Evolutionary conservation across 2,888 invertebrate species (phyloP), one percentile per base, ranked within the genome.

Genomic region (Caradrina kadenii): DNA sequence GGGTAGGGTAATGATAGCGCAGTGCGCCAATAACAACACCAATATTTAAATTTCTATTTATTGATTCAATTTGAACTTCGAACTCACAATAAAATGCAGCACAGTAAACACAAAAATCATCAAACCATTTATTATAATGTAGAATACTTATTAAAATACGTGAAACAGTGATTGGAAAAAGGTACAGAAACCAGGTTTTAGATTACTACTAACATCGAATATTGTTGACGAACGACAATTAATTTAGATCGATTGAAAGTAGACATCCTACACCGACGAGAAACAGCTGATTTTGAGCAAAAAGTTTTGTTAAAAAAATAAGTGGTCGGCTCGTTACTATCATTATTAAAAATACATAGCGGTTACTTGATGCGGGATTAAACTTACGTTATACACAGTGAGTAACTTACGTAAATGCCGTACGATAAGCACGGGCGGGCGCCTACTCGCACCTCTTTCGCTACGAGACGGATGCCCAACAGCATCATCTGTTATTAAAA

Each of bases 51-150:
- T 94, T 90, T 93, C 95, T 95, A 95, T 96, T 96, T 96, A 96
- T 95, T 95, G 94, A 96, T 95, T 95, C 95, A 95, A 95, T 95
- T 95, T 96, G 95, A 96, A 95, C 95, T 95, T 95, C 90, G 93
- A 95, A 95, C 95, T 95, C 95, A 95, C 95, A 95, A 94, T 95
- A 92, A 95, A 95, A 95, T 95, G 95, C 94, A 95, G 95, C 94
- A 95, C 92, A 93, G 93, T 92, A 91, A 95, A 94, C 94, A 95
- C 93, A 96, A 94, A 94, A 91, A 88, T 88, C 89, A 88, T 92
- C 91, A 94, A 95, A 94, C 94, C 91, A 92, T 93, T 94, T 91
- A 92, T 88, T 89, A 88, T 86, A 84, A 90, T 84, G 87, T 88
- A 88, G 86, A 84, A 89, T 92, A 93, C 90, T 90, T 92, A 91